Evolutionary conservation across 2,888 invertebrate species (phyloP).

Genomic region (Ophion ellenae): DNA sequence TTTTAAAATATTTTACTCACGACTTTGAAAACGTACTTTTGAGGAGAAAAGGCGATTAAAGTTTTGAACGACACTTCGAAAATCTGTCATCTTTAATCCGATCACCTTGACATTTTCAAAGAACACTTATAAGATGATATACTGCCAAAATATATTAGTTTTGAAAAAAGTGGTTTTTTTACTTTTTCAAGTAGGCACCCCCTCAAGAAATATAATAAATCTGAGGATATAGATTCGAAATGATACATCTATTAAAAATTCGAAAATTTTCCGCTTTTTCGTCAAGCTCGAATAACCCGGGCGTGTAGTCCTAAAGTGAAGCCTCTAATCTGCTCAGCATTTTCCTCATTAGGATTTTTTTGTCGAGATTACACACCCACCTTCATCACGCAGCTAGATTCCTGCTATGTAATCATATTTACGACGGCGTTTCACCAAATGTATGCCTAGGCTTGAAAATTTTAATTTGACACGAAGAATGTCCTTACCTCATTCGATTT

Average conservation of each 20-base stretch:
- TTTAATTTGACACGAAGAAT: slow-evolving; percentile 12
- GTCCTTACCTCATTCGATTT: neutral
- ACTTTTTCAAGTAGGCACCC: no score
- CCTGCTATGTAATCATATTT: slow-evolving; percentile 5
- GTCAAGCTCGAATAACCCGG: neutral
- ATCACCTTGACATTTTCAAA: no score
- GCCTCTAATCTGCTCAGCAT: slow-evolving; percentile 5
- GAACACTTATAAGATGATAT: no score
- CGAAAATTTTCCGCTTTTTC: neutral
- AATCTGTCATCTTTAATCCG: no score
- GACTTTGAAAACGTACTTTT: no score
- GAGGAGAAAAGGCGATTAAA: no score
- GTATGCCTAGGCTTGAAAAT: neutral
- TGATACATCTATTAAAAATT: neutral
- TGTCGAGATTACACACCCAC: neutral
- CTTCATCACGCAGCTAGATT: slow-evolving; percentile 21
- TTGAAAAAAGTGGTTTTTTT: no score
- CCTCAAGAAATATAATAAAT: neutral
- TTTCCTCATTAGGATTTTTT: slow-evolving; percentile 2
- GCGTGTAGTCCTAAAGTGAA: neutral
- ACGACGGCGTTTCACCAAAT: slow-evolving; percentile 7
- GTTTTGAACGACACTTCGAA: no score
- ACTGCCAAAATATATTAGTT: no score
- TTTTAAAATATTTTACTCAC: no score
- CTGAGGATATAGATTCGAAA: neutral